These are phyloP conservation scores for Drepana arcuata DNA, from an alignment of 1,140 invertebrate genomes.

Conservation along the genomic window DNA sequence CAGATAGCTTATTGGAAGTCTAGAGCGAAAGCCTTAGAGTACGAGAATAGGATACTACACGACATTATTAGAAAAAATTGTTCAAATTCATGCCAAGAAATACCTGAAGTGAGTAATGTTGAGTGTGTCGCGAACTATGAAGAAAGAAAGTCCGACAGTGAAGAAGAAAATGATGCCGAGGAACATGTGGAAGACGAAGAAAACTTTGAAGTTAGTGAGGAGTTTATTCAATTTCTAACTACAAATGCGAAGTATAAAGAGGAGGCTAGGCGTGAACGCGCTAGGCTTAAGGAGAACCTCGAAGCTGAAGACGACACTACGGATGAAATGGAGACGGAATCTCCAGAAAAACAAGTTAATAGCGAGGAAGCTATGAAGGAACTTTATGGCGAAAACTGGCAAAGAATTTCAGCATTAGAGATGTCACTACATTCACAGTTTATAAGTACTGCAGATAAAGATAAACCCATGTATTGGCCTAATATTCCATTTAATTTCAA, in stretches of 20 bases:
- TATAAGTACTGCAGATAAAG: constrained; percentile 75
- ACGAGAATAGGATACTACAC: constrained; percentile 76
- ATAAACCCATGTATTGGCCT: constrained; percentile 80
- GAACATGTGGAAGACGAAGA: constrained; percentile 21
- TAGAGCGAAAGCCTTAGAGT: constrained; percentile 74
- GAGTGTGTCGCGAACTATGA: constrained; percentile 4
- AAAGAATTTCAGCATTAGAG: constrained; percentile 83
- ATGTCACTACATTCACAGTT: constrained; percentile 78
- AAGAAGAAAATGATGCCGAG: constrained; percentile 13
- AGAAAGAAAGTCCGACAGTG: constrained; percentile 2
- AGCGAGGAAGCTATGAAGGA: constrained; percentile 22
- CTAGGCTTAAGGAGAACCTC: constrained; percentile 67
- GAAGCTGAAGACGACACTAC: constrained; percentile 55
- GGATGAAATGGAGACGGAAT: constrained; percentile 30
- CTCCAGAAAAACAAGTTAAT: constrained; percentile 17
- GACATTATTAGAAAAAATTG: constrained; percentile 56
- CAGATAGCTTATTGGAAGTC: constrained; percentile 79
- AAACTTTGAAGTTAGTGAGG: constrained; percentile 75
- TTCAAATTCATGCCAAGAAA: too few relatives aligned
- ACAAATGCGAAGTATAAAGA: constrained; percentile 69
- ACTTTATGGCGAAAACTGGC: constrained; percentile 75
- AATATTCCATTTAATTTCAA: constrained; percentile 83
- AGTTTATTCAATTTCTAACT: constrained; percentile 77
- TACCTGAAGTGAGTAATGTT: too few relatives aligned
- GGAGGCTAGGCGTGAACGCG: constrained; percentile 68